A percentile compares a stretch with the other conserved stretches of the same genome.
Evolutionary conservation across 2,797 vertebrate species (phyloP).

Genomic region (Anabacerthia variegaticeps): DNA sequence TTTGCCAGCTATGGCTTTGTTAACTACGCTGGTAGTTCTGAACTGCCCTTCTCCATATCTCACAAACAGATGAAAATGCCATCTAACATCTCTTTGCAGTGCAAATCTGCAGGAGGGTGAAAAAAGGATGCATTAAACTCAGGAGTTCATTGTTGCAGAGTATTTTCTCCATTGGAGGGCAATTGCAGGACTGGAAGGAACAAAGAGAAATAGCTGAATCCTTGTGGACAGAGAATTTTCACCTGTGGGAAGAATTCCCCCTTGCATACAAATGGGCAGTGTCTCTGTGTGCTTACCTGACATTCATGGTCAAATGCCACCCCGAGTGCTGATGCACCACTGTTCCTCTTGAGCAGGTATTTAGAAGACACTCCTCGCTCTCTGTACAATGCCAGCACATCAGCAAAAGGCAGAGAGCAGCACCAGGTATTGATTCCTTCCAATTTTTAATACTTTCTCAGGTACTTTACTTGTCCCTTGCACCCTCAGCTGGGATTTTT

Average conservation of each 20-base stretch:
- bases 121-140: not conserved
- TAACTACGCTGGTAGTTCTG: not conserved
- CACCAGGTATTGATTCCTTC: accelerated
- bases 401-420: not conserved
- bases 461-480: not conserved
- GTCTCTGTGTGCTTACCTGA: accelerated
- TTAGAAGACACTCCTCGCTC: not conserved
- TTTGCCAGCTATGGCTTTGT: not conserved
- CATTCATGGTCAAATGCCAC: not conserved
- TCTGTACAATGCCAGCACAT: not conserved
- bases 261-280: no score
- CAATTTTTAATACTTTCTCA: not conserved
- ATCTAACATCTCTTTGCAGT: not conserved
- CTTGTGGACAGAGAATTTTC: not conserved
- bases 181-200: not conserved
- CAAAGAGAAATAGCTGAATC: not conserved
- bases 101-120: not conserved
- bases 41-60: not conserved
- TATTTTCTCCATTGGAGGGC: not conserved
- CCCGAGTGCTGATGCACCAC: not conserved
- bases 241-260: not conserved
- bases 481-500: not conserved
- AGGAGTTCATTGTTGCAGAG: not conserved
- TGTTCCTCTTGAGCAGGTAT: not conserved
- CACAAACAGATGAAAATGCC: not conserved